Percentiles rank a stretch among this genome's conserved stretches.
These are phyloP conservation scores for Sebastes minor DNA, from an alignment of 2,797 vertebrate genomes.

Conservation along the genomic window DNA sequence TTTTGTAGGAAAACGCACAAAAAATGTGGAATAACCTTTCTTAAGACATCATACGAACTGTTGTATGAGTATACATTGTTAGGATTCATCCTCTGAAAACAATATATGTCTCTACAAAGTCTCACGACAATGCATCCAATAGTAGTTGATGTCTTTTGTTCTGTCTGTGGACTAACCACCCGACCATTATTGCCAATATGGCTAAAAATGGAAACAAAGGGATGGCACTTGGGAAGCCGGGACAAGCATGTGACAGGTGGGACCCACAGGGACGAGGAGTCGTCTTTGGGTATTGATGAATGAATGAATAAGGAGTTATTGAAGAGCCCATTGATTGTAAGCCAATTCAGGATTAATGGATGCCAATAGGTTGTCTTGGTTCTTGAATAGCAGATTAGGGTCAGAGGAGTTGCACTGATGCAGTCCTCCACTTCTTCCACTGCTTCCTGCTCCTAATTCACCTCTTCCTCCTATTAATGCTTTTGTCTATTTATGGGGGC, in stretches of 20 bases:
- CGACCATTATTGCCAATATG: background rate
- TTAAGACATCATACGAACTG: too few species aligned
- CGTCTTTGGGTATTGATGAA: constrained; percentile 67
- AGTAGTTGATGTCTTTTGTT: background rate
- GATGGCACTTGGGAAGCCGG: background rate
- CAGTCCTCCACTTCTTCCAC: constrained; percentile 8
- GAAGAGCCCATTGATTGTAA: constrained; percentile 61
- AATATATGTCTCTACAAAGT: background rate
- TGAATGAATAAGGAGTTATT: constrained; percentile 71
- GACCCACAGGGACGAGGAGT: constrained; percentile 5
- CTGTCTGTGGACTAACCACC: background rate
- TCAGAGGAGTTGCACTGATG: constrained; percentile 37
- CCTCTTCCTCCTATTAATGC: background rate
- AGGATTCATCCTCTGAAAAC: background rate
- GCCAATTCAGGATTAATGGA: constrained; percentile 69
- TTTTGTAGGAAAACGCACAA: too few species aligned
- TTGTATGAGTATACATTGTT: background rate
- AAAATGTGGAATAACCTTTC: too few species aligned
- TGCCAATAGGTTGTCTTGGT: constrained; percentile 76
- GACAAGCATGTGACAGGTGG: constrained; percentile 20
- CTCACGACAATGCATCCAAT: background rate
- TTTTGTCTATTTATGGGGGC: constrained; percentile 32
- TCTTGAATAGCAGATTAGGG: constrained; percentile 67
- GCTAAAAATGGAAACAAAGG: background rate
- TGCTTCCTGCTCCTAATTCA: background rate